Percentiles rank a stretch among this genome's conserved stretches.
Conservation (phyloP, 2,888 invertebrate genomes). For the Drosophila testacea region DNA sequence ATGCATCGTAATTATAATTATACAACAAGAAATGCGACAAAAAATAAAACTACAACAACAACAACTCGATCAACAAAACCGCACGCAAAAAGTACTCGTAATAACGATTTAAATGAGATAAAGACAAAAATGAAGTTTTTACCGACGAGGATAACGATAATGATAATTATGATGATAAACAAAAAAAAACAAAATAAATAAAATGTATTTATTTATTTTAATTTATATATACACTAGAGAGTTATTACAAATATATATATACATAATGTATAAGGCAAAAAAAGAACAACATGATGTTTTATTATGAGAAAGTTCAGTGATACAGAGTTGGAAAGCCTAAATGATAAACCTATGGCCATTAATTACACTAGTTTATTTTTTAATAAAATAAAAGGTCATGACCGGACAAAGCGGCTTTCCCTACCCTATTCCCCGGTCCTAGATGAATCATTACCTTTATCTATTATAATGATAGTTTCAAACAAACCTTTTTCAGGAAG, state of each 20-base stretch:
- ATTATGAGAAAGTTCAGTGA: background rate
- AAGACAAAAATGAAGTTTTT: conserved; percentile 72
- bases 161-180: conserved; percentile 61
- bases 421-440: too few relatives aligned
- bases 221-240: conserved; percentile 85
- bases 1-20: conserved; percentile 66
- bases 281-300: conserved; percentile 19
- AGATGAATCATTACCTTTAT: too few relatives aligned
- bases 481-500: too few relatives aligned
- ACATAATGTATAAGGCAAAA: conserved; percentile 81
- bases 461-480: too few relatives aligned
- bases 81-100: conserved; percentile 62
- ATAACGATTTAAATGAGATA: conserved; percentile 69
- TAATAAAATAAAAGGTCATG: too few relatives aligned
- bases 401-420: too few relatives aligned
- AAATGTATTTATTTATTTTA: conserved; percentile 85
- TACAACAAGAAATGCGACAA: conserved; percentile 49
- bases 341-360: too few relatives aligned
- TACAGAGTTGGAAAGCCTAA: background rate
- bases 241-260: conserved; percentile 83
- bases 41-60: conserved; percentile 42
- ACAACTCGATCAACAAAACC: conserved; percentile 60
- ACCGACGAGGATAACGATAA: conserved; percentile 70
- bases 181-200: conserved; percentile 63
- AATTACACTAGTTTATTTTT: too few relatives aligned